Percentiles rank a stretch among this genome's conserved stretches.
Evolutionary conservation across 2,113 vertebrate species (phyloP).

Genomic region (Spermophilus dauricus): DNA sequence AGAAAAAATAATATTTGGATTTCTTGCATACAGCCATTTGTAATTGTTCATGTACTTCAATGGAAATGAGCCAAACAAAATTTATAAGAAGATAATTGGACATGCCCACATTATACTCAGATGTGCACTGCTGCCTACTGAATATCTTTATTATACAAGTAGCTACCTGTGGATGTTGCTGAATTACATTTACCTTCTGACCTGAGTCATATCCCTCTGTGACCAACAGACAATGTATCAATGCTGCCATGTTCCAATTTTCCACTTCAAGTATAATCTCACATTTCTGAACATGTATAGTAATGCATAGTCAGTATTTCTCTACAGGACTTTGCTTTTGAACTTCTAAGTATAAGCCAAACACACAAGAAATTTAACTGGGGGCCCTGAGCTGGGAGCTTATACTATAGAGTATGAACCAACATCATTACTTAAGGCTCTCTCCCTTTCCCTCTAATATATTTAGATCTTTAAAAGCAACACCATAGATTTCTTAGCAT

Average conservation of each 20-base stretch:
- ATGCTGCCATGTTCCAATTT: neutral
- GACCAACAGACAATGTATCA: neutral
- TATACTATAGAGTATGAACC: neutral
- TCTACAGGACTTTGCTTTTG: neutral
- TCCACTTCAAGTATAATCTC: neutral
- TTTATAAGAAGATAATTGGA: neutral
- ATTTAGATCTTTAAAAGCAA: conserved; percentile 11
- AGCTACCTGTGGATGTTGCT: neutral
- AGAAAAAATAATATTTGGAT: neutral
- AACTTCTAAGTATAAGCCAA: neutral
- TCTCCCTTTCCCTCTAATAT: neutral
- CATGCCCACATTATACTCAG: neutral
- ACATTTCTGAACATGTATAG: neutral
- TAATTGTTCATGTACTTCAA: neutral
- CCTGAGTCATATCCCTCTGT: neutral
- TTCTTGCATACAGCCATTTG: neutral
- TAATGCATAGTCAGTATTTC: neutral
- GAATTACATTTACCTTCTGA: neutral
- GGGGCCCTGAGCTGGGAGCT: neutral
- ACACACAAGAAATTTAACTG: neutral
- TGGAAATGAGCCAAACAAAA: conserved; percentile 12
- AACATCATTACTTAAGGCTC: neutral
- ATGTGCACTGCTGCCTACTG: neutral
- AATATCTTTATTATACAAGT: neutral
- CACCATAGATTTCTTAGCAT: neutral